These are phyloP conservation scores for roundworm (Caenorhabditis elegans) DNA, from an alignment of 1,140 invertebrate genomes.

Conservation along the genomic window DNA sequence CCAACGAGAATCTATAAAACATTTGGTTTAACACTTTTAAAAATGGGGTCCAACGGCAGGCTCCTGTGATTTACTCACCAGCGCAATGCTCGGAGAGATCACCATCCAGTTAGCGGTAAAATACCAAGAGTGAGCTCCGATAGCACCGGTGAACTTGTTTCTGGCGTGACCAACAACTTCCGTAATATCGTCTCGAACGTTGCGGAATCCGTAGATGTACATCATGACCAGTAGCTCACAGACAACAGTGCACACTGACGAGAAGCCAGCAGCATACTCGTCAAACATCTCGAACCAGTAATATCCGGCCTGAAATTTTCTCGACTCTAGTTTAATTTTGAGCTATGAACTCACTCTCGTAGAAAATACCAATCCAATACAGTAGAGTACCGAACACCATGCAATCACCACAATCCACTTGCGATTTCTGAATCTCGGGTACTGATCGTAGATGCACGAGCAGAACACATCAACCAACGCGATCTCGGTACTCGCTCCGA, in stretches of 20 bases:
- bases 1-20: neutral
- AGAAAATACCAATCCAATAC: conserved; percentile 41
- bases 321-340: no score
- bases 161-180: neutral
- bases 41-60: no score
- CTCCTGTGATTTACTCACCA: no score
- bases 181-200: neutral
- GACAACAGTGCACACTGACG: neutral
- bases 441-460: conserved; percentile 50
- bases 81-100: neutral
- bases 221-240: neutral
- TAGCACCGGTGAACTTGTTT: neutral
- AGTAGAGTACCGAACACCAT: conserved; percentile 37
- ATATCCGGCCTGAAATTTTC: neutral
- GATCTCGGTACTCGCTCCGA: conserved; percentile 66
- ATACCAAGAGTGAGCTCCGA: neutral
- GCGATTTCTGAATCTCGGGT: conserved; percentile 34
- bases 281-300: conserved; percentile 34
- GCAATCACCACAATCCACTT: conserved; percentile 28
- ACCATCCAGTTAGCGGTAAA: neutral
- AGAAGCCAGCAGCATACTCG: conserved; percentile 4
- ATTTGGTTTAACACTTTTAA: no score
- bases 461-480: conserved; percentile 51
- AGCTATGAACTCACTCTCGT: conserved; percentile 44
- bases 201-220: neutral